Conservation (phyloP, 2,797 vertebrate species). For the Buceros bicornis region DNA sequence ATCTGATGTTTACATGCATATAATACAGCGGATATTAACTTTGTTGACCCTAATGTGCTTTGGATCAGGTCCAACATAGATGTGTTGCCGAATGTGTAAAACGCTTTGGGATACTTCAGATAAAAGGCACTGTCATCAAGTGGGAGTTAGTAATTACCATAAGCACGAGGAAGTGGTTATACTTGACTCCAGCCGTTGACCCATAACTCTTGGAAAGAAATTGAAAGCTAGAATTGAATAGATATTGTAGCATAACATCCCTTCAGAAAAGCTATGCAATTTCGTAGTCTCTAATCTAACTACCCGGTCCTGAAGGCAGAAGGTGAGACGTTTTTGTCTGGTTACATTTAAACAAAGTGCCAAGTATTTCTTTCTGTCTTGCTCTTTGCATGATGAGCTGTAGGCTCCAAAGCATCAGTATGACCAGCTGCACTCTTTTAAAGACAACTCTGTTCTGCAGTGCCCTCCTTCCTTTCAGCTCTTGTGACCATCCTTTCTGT, state of each 20-base stretch:
- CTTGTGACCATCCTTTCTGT: neutral
- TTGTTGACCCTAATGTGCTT: constrained; percentile 39
- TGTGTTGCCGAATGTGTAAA: constrained; percentile 61
- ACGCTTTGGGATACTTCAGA: constrained; percentile 65
- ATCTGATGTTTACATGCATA: constrained; percentile 58
- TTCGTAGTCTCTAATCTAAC: neutral
- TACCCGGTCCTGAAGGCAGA: neutral
- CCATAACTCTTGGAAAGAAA: constrained; percentile 63
- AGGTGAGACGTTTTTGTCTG: neutral
- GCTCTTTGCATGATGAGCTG: neutral
- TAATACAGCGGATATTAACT: constrained; percentile 64
- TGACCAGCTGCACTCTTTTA: neutral
- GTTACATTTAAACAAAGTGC: neutral
- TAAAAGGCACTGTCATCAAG: constrained; percentile 73
- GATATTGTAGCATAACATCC: constrained; percentile 13
- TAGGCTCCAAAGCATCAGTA: neutral
- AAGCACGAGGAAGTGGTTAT: constrained; percentile 47
- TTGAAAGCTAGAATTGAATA: constrained; percentile 31
- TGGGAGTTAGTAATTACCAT: constrained; percentile 46
- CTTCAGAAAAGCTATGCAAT: constrained; percentile 8
- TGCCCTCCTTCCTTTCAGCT: neutral
- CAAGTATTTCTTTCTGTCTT: neutral
- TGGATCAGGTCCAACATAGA: constrained; percentile 51
- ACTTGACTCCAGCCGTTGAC: constrained; percentile 64
- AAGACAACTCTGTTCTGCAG: neutral